A percentile compares a stretch with the other conserved stretches of the same genome.
Evolutionary conservation across 2,797 vertebrate genomes (phyloP).

Genomic region (Galaxias olidus): DNA sequence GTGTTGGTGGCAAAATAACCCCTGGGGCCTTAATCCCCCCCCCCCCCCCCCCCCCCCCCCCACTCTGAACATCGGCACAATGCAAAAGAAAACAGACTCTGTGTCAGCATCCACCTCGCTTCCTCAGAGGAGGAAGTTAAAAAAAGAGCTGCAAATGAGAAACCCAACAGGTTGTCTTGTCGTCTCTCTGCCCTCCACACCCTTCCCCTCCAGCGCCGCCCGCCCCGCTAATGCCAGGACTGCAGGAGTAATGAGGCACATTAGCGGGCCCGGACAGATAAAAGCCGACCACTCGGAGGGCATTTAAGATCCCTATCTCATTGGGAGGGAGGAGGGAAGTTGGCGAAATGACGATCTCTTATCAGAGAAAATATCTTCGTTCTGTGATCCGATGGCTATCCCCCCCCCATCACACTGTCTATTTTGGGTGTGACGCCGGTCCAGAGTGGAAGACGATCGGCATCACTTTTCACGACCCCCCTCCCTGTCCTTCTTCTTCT

Average conservation of each 20-base stretch:
- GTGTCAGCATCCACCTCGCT: no score
- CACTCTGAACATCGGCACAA: no score
- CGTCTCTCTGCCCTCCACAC: no score
- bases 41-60: no score
- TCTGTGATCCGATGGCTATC: conserved; percentile 19
- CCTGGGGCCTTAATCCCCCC: no score
- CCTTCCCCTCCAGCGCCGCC: no score
- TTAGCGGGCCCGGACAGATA: conserved; percentile 53
- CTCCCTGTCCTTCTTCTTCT: no score
- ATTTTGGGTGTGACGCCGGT: conserved; percentile 19
- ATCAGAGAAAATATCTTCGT: conserved; percentile 39
- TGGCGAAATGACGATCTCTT: conserved; percentile 19
- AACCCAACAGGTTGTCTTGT: conserved; percentile 27
- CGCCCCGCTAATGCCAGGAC: no score
- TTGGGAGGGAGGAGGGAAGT: conserved; percentile 32
- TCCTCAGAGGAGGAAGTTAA: no score
- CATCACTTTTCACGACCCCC: not conserved
- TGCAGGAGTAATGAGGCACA: conserved; percentile 60
- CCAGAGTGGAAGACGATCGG: not conserved
- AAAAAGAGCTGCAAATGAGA: no score
- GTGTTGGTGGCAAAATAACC: no score
- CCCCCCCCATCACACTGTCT: conserved; percentile 5
- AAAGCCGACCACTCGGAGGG: conserved; percentile 45
- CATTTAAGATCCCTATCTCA: conserved; percentile 56
- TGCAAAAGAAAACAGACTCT: no score